phyloP scores from a whole-genome alignment of 2,113 vertebrate species.

The Osmerus eperlanus region DNA sequence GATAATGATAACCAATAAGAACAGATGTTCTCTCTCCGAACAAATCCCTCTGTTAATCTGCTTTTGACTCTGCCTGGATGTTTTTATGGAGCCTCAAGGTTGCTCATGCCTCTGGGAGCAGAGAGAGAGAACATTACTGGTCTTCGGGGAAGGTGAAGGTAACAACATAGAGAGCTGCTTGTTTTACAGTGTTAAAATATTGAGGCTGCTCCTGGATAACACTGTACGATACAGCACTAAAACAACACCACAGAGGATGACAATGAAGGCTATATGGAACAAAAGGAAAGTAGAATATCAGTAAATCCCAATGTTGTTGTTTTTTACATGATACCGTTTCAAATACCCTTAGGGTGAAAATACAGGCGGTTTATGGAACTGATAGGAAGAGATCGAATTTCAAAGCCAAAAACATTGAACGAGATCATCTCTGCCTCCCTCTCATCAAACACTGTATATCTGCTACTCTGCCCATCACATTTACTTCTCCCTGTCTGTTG shows the following conservation, averaged over 20 bases:
- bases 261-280: constrained; percentile 36
- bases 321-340: too few species aligned
- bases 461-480: constrained; percentile 41
- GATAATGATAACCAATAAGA: constrained; percentile 54
- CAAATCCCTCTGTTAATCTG: constrained; percentile 61
- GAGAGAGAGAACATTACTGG: constrained; percentile 41
- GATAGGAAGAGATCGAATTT: constrained; percentile 69
- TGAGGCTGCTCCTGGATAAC: constrained; percentile 50
- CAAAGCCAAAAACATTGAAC: constrained; percentile 65
- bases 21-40: constrained; percentile 58
- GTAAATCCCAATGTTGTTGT: neutral
- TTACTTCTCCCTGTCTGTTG: constrained; percentile 13
- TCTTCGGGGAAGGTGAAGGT: constrained; percentile 46
- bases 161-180: constrained; percentile 43
- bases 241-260: constrained; percentile 48
- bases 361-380: constrained; percentile 65
- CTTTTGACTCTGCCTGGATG: constrained; percentile 52
- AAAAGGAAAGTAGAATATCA: constrained; percentile 42
- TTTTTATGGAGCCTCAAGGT: constrained; percentile 65
- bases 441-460: constrained; percentile 39
- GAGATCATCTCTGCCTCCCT: constrained; percentile 57
- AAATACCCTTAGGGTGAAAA: constrained; percentile 42
- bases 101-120: constrained; percentile 55
- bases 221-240: constrained; percentile 31
- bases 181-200: constrained; percentile 48